Percentiles rank a stretch among this genome's conserved stretches.
Evolutionary conservation across 2,113 vertebrate species (phyloP).

Genomic region (Junco hyemalis): DNA sequence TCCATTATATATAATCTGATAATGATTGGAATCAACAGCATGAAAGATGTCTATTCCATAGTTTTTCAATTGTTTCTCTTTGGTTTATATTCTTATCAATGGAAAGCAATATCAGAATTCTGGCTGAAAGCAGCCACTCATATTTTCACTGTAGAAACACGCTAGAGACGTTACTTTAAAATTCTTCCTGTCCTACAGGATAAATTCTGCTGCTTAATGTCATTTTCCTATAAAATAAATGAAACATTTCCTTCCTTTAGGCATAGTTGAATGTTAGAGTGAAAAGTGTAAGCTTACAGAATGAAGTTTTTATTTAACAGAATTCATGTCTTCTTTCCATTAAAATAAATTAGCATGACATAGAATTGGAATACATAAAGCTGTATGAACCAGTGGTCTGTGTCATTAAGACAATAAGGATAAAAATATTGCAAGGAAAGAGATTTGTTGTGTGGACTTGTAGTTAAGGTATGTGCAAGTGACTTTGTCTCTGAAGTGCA

Average conservation of each 20-base stretch:
- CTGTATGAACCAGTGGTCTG: not conserved
- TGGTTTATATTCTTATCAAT: not conserved
- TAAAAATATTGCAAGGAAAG: not conserved
- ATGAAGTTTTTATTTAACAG: not conserved
- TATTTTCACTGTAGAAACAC: not conserved
- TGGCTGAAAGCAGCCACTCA: not conserved
- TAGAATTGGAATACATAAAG: slow-evolving; percentile 4
- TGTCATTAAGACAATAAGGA: slow-evolving; percentile 4
- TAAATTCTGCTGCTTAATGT: not conserved
- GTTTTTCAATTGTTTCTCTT: not conserved
- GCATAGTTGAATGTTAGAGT: not conserved
- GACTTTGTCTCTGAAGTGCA: not conserved
- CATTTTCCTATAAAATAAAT: not conserved
- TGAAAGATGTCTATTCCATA: not conserved
- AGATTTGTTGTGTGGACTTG: not conserved
- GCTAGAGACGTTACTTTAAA: not conserved
- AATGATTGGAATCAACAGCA: not conserved
- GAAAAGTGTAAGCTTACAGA: not conserved
- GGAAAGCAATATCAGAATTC: not conserved
- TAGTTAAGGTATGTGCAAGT: not conserved
- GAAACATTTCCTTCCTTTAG: not conserved
- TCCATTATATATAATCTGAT: not conserved
- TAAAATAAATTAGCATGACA: slow-evolving; percentile 24
- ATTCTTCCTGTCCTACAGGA: not conserved
- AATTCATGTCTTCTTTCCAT: not conserved